These are phyloP conservation scores for Myotis brandtii DNA, from an alignment of 2,113 vertebrate genomes.

Conservation along the genomic window DNA sequence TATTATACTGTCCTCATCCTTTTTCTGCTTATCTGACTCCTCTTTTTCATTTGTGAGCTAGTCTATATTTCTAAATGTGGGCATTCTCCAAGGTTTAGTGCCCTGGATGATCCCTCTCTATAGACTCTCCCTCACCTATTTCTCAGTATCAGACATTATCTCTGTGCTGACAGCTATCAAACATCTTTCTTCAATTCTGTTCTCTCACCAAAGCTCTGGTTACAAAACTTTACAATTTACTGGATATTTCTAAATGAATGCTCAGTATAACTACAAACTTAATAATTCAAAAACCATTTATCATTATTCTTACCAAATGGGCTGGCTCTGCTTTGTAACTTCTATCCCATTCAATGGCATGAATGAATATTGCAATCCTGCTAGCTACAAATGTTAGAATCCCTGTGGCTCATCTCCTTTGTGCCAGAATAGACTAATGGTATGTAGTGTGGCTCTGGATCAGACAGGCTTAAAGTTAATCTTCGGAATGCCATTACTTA, in stretches of 20 bases:
- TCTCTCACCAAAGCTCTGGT: background rate
- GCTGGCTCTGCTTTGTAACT: background rate
- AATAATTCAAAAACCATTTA: background rate
- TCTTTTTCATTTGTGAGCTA: background rate
- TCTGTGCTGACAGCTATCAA: background rate
- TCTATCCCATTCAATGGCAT: background rate
- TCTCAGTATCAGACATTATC: background rate
- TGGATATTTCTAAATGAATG: slow-evolving; percentile 35
- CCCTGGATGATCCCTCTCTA: background rate
- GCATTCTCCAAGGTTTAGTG: background rate
- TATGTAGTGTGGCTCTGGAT: background rate
- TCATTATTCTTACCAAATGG: background rate
- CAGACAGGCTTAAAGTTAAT: background rate
- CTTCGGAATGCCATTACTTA: background rate
- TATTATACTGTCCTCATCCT: background rate
- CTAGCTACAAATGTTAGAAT: background rate
- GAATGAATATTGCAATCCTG: background rate
- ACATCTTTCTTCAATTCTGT: background rate
- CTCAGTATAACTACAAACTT: background rate
- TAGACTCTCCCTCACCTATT: background rate
- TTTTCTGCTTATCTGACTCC: background rate
- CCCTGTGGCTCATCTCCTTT: background rate
- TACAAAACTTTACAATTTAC: slow-evolving; percentile 2
- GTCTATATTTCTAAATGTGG: slow-evolving; percentile 5
- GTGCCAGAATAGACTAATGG: background rate